Conservation (phyloP, 2,113 vertebrate species). For the Synchiropus splendidus region DNA sequence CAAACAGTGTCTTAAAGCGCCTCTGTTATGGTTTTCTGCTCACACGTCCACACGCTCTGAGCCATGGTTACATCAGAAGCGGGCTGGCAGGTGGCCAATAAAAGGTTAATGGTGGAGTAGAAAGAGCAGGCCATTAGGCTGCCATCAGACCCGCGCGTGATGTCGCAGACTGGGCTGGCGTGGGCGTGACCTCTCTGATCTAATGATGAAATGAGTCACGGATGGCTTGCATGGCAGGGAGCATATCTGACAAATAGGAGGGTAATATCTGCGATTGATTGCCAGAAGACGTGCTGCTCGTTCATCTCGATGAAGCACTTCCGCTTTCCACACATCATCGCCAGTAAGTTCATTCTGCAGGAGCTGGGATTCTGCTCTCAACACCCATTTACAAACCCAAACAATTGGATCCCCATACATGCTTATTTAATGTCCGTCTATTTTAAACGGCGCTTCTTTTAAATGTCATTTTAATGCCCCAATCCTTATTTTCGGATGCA, state of each 20-base stretch:
- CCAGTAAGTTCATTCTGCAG: not conserved
- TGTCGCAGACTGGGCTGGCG: constrained; percentile 17
- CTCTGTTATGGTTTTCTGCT: constrained; percentile 12
- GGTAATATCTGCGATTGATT: constrained; percentile 50
- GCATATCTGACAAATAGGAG: constrained; percentile 37
- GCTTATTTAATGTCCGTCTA: not conserved
- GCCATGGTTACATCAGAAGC: constrained; percentile 33
- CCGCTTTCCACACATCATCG: not conserved
- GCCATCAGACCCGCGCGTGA: constrained; percentile 37
- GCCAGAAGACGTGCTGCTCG: constrained; percentile 19
- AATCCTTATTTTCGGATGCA: too few species aligned
- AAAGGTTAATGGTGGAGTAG: constrained; percentile 63
- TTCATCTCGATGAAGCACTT: constrained; percentile 14
- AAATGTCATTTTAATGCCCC: too few species aligned
- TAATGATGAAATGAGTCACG: constrained; percentile 50
- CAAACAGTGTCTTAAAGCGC: too few species aligned
- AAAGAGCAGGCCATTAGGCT: constrained; percentile 51
- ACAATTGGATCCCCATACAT: not conserved
- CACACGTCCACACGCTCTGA: constrained; percentile 1
- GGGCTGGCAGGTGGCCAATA: constrained; percentile 55
- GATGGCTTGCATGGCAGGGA: constrained; percentile 27
- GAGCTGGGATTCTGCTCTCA: not conserved
- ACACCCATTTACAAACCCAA: not conserved
- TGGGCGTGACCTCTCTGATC: constrained; percentile 45
- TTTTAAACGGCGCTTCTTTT: too few species aligned